A percentile compares a stretch with the other conserved stretches of the same genome.
phyloP scores from a whole-genome alignment of 2,888 invertebrate genomes.

The Sympetrum striolatum region DNA sequence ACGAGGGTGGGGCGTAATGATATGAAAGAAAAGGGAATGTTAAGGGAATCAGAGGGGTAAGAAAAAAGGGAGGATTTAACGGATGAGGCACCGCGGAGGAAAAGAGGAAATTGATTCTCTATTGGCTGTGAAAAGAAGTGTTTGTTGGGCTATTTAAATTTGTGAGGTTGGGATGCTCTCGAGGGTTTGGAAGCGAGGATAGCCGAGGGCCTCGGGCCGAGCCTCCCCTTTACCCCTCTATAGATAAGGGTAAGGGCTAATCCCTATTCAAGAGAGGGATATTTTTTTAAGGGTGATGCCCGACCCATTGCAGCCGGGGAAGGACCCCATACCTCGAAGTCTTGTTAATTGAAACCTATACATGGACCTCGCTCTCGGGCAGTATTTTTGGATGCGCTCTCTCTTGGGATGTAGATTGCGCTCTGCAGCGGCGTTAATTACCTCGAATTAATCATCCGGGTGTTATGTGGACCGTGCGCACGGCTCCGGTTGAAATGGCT shows the following conservation, averaged over 20 bases:
- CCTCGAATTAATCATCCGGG: background rate
- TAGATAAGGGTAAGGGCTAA: background rate
- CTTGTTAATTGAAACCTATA: background rate
- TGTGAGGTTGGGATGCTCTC: background rate
- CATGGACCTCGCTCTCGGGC: background rate
- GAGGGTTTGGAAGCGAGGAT: background rate
- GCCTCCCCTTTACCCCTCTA: background rate
- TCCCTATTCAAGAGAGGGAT: background rate
- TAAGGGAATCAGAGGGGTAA: background rate
- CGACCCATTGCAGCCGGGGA: background rate
- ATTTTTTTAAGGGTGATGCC: background rate
- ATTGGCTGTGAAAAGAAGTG: constrained; percentile 49
- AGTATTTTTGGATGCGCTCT: background rate
- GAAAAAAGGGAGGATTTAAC: background rate
- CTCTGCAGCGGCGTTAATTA: background rate
- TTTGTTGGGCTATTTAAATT: constrained; percentile 48
- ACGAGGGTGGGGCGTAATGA: background rate
- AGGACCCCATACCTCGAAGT: background rate
- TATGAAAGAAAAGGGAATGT: no score
- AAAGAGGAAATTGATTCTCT: constrained; percentile 47
- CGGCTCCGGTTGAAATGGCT: background rate
- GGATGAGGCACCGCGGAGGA: background rate
- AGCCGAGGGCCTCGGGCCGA: background rate
- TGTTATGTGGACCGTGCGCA: background rate
- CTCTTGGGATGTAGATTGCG: background rate